phyloP scores from a whole-genome alignment of 1,140 invertebrate species.

The Melipona quadrifasciata region DNA sequence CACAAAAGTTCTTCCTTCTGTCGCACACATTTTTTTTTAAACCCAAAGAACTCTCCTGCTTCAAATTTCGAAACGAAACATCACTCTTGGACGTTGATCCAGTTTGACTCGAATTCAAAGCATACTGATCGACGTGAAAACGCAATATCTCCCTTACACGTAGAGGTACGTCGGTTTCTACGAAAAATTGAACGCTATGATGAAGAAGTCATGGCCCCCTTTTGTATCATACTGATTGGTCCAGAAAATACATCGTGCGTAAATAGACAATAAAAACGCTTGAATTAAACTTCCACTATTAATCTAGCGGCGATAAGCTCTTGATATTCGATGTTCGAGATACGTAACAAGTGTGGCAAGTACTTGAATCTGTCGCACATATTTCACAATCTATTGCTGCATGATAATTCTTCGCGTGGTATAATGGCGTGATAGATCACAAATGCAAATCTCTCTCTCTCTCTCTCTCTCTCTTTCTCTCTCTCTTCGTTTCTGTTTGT shows the following conservation, averaged over 20 bases:
- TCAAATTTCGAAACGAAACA: background rate
- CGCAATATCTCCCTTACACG: no score
- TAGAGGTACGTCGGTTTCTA: background rate
- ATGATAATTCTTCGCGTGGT: background rate
- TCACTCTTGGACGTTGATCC: background rate
- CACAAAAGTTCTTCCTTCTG: background rate
- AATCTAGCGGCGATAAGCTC: conserved; percentile 4
- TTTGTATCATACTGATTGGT: conserved; percentile 46
- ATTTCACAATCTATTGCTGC: conserved; percentile 58
- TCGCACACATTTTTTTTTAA: no score
- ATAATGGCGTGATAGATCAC: no score
- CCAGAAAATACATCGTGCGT: conserved; percentile 9
- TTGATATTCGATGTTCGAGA: conserved; percentile 3
- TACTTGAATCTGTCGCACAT: conserved; percentile 57
- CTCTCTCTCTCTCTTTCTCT: background rate
- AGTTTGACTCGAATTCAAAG: background rate
- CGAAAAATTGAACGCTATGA: background rate
- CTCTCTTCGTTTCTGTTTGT: background rate
- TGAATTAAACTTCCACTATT: background rate
- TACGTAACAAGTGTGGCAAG: background rate
- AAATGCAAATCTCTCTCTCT: background rate
- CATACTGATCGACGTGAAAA: background rate
- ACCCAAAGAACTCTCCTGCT: no score
- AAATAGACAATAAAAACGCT: background rate
- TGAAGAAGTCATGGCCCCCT: conserved; percentile 27